phyloP scores from a whole-genome alignment of 1,140 invertebrate species.

The Palaemon carinicauda region DNA sequence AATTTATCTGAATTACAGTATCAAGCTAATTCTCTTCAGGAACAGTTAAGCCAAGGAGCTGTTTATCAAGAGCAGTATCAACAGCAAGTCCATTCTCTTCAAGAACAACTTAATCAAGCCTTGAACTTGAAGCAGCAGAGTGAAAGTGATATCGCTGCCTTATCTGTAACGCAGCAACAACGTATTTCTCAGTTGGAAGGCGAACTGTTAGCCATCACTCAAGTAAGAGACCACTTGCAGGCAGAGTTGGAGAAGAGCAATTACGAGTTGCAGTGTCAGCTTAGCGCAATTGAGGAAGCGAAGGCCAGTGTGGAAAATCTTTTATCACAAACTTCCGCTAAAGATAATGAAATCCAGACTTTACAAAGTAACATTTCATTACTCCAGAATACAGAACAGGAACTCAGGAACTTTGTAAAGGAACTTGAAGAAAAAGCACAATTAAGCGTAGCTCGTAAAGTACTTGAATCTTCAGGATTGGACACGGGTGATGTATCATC shows the following conservation, averaged over 20 bases:
- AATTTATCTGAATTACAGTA: slow-evolving; percentile 7
- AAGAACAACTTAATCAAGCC: slow-evolving; percentile 16
- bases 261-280: neutral
- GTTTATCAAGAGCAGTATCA: slow-evolving; percentile 13
- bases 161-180: slow-evolving; percentile 28
- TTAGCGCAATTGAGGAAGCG: neutral
- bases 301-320: slow-evolving; percentile 22
- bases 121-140: slow-evolving; percentile 12
- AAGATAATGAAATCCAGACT: slow-evolving; percentile 35
- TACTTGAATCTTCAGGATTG: neutral
- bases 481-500: neutral
- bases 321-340: neutral
- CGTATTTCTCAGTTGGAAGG: slow-evolving; percentile 28
- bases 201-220: slow-evolving; percentile 8
- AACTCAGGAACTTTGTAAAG: neutral
- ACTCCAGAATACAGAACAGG: neutral
- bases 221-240: slow-evolving; percentile 18
- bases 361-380: slow-evolving; percentile 9
- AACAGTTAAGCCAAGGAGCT: neutral
- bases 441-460: too few relatives aligned
- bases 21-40: slow-evolving; percentile 10
- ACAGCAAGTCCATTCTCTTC: slow-evolving; percentile 19
- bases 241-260: neutral
- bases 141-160: slow-evolving; percentile 14
- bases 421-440: neutral